Percentiles rank a stretch among this genome's conserved stretches.
phyloP scores from a whole-genome alignment of 92 coral and sea anemone species.

The Galaxea fascicularis region DNA sequence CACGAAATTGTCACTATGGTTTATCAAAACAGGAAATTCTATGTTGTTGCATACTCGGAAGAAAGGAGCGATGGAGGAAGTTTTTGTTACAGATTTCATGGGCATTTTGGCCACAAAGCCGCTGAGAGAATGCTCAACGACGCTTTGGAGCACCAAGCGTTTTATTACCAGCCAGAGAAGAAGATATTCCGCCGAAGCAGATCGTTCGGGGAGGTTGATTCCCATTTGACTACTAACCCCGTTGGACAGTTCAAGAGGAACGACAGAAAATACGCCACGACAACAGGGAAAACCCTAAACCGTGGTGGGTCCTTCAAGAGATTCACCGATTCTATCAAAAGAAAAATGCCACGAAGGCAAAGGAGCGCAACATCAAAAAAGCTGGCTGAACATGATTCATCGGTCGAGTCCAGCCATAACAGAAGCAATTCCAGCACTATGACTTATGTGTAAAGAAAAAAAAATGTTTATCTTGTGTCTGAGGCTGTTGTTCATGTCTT shows the following conservation, averaged over 20 bases:
- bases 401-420: conserved; percentile 15
- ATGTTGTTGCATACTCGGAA: conserved; percentile 78
- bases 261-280: conserved; percentile 75
- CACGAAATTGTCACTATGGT: conserved; percentile 79
- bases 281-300: conserved; percentile 36
- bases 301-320: conserved; percentile 69
- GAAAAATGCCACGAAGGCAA: conserved; percentile 70
- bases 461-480: not conserved
- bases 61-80: conserved; percentile 84
- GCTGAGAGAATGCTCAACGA: conserved; percentile 79
- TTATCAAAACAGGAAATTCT: conserved; percentile 84
- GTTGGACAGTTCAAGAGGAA: conserved; percentile 40
- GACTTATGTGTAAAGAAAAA: conserved; percentile 24
- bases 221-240: conserved; percentile 30
- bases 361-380: conserved; percentile 18
- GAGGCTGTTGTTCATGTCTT: too few relatives aligned
- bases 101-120: conserved; percentile 93
- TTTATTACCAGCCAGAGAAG: conserved; percentile 80
- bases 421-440: conserved; percentile 1
- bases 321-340: conserved; percentile 68
- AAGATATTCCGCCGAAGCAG: conserved; percentile 79
- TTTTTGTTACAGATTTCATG: conserved; percentile 83
- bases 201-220: conserved; percentile 84
- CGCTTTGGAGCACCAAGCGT: conserved; percentile 67
- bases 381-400: conserved; percentile 28